Evolutionary conservation across 2,113 vertebrate species (phyloP).

Genomic region (Seriola aureovittata): DNA sequence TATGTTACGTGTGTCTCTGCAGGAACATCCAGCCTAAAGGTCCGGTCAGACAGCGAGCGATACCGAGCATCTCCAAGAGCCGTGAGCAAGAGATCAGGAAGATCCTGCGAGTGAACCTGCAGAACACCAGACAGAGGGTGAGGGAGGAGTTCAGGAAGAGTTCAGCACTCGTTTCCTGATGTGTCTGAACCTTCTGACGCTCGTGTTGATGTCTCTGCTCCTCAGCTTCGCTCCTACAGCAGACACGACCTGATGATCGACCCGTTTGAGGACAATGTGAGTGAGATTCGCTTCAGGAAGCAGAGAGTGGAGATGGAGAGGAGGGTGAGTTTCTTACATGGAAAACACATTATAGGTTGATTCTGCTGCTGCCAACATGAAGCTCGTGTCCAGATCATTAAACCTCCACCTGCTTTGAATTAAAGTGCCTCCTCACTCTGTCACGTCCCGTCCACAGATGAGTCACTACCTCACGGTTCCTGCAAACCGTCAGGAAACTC

Average conservation of each 20-base stretch:
- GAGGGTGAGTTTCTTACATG: conserved; percentile 72
- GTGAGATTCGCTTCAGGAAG: conserved; percentile 89
- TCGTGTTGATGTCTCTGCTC: background rate
- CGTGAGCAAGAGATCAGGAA: conserved; percentile 94
- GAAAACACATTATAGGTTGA: too few species aligned
- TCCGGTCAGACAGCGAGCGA: conserved; percentile 65
- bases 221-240: conserved; percentile 94
- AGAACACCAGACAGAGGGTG: conserved; percentile 94
- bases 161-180: background rate
- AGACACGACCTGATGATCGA: conserved; percentile 92
- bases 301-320: conserved; percentile 90
- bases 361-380: too few species aligned
- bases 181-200: background rate
- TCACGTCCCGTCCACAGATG: conserved; percentile 71
- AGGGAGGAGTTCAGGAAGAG: background rate
- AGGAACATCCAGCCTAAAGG: conserved; percentile 87
- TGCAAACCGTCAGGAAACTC: conserved; percentile 85
- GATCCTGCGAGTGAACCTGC: conserved; percentile 90
- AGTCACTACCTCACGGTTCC: conserved; percentile 94
- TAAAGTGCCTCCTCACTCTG: too few species aligned
- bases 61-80: conserved; percentile 90
- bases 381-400: too few species aligned
- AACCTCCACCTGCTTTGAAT: too few species aligned
- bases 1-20: background rate
- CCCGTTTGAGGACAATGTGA: conserved; percentile 91